Evolutionary conservation across 1,140 invertebrate species (phyloP), one percentile per base, ranked within the genome.

Genomic region (Maniola jurtina): DNA sequence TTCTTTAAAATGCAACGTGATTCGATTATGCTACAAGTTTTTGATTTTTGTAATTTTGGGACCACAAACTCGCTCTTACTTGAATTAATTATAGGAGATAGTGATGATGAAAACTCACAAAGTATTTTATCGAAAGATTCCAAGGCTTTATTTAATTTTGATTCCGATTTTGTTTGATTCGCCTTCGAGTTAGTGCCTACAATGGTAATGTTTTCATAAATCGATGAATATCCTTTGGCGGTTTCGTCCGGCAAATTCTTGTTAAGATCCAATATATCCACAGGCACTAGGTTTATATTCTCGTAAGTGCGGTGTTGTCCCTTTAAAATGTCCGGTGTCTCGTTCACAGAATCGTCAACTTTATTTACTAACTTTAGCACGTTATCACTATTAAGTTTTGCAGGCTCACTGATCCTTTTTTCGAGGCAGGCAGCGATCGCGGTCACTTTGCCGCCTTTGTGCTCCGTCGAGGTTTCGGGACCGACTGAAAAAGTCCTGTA

Each of bases 51-150:
- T 48, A 93, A 76, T 73, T 91, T 91, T 45, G 92, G 92, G 13
- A 92, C 88, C 68, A 90, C 76, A 63, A 91, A 91, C 52, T 66
- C 62, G 71, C 14, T 77, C 52, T 79, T 80, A 62, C 56, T 77
- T 48, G 64, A 50, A 66, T 81, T 81, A 55, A 79, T 63, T 61
- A 79, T 76, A 7, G 70, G 61, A 55, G 68, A 72, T 15, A 84
- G 70, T 35, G 81, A 83, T n/a, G 71, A 63, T 35, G 79, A 84
- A 77, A 91, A 92, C 68, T 93, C 92, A 25, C 89, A 91, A 60
- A 94, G 69, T 64, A 94, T 93, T 83, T 93, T 93, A 77, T 94
- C 94, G 67, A 94, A 94, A 54, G 92, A 93, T 76, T 94, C 91
- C 61, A 94, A 91, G 34, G 93, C 93, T 55, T 91, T 93, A 69